phyloP scores from a whole-genome alignment of 2,113 vertebrate genomes.

The Isurus oxyrinchus region DNA sequence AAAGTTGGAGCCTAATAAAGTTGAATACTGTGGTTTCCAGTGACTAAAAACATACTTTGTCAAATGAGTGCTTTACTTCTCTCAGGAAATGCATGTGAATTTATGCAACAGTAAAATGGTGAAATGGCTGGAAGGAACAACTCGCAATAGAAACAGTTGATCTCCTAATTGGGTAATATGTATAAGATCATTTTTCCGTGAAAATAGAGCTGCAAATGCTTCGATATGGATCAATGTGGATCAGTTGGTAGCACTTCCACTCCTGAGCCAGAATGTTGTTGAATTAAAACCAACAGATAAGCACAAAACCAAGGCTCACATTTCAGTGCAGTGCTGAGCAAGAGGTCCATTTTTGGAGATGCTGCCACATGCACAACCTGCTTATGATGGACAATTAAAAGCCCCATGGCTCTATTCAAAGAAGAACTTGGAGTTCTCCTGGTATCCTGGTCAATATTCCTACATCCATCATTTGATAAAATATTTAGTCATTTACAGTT shows the following conservation, averaged over 20 bases:
- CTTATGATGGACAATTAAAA: neutral
- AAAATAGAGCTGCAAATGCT: neutral
- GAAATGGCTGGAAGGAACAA: neutral
- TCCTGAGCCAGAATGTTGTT: neutral
- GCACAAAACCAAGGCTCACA: neutral
- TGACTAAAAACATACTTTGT: neutral
- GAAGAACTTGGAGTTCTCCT: neutral
- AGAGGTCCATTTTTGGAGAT: neutral
- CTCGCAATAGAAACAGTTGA: neutral
- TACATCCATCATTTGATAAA: neutral
- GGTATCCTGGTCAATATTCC: neutral
- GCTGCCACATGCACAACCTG: neutral
- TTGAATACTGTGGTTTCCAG: neutral
- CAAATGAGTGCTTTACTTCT: neutral
- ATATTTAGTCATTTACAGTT: neutral
- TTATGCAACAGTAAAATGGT: neutral
- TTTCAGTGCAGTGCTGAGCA: neutral
- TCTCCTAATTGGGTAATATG: neutral
- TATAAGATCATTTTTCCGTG: neutral
- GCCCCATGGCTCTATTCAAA: neutral
- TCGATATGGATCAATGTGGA: neutral
- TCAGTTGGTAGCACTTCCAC: neutral
- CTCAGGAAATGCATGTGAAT: neutral
- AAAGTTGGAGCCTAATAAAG: neutral
- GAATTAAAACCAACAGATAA: neutral